Base-by-base conservation (phyloP, 2,797 vertebrate species). In the Macropodus opercularis region DNA sequence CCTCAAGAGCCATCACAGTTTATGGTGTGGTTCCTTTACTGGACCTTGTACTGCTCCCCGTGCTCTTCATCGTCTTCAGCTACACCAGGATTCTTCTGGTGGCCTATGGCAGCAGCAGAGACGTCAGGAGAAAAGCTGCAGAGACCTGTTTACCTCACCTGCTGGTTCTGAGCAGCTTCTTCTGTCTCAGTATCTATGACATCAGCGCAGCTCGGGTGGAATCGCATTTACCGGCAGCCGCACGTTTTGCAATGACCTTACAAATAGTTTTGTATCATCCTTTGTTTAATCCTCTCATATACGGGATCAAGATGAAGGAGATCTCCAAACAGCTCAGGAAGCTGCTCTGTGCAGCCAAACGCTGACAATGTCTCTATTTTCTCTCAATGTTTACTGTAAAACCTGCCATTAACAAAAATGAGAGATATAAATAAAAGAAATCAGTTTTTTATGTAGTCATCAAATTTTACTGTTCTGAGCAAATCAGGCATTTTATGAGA, bases 281-380 rank as follows among this genome's bases (percentile, higher is more conserved):
- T 8, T 29, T 29, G 27, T 7, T 29, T 29, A 29, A 29, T 29
- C 27, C 27, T n/a, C 1, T 77, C 1, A 72, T 72, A 17, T 77
- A 77, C 0, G 75, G 75, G 0, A 24, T 77, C 0, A 72, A 69
- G 47, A 77, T 74, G 56, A 74, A 69, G 10, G 63, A 59, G 23
- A 77, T 77, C 3, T 51, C 31, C 0, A 62, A 68, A 40, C 64
- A 58, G 8, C 48, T 66, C 0, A 62, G 34, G 3, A 47, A 3
- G 8, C 18, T 58, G 31, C 14, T 67, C 4, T 35, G 12, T 44
- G 8, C 6, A 48, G 5, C 8, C 32, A 39, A 51, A 47, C 1
- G n/a, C n/a, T n/a, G n/a, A n/a, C n/a, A n/a, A n/a, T n/a, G n/a
- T n/a, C n/a, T n/a, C n/a, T n/a, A n/a, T n/a, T n/a, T n/a, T n/a